Base-by-base conservation (phyloP, 1,140 invertebrate species). In the Zaprionus lachaisei region DNA sequence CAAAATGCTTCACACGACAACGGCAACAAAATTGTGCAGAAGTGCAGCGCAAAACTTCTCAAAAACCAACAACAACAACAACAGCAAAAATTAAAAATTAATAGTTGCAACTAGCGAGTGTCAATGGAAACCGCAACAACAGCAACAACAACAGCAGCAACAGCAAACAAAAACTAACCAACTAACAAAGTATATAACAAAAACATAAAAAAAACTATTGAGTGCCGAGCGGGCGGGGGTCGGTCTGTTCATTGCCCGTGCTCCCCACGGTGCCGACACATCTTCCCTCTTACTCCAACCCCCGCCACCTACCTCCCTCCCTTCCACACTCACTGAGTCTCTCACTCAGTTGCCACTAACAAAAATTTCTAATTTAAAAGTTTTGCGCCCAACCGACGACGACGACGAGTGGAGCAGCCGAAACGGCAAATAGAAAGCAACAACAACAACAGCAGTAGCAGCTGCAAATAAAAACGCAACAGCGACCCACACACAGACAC, bases 301-400 rank as follows among this genome's bases (percentile, higher is more conserved):
- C 61, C 17, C 61, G 20, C n/a, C 51, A 7, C 28, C 20, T 5
- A 12, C 5, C 34, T 3, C 14, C 11, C 24, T 7, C 55, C 20
- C 70, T 41, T 6, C 15, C 15, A 6, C 41, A 7, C 41, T n/a
- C 41, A 34, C 9, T 34, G 31, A 34, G 31, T 47, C 17, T 7
- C 41, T 41, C 38, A 41, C 15, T 37, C 37, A 44, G 65, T 47
- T 47, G 31, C 77, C 54, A 61, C 84, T 83, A 90, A 82, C 85
- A 90, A 90, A 90, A 90, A 90, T 90, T 90, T 90, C 85, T 90
- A 90, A 90, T 90, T 90, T 90, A 90, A 90, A 90, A 90, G 85
- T 90, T 90, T 90, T 90, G 72, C 85, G 72, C 83, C 85, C 85
- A 91, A 84, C 86, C 82, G 81, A 77, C 72, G 71, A 72, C 58